These are phyloP conservation scores for Acanthornis magna DNA, from an alignment of 2,797 vertebrate genomes.

Conservation along the genomic window DNA sequence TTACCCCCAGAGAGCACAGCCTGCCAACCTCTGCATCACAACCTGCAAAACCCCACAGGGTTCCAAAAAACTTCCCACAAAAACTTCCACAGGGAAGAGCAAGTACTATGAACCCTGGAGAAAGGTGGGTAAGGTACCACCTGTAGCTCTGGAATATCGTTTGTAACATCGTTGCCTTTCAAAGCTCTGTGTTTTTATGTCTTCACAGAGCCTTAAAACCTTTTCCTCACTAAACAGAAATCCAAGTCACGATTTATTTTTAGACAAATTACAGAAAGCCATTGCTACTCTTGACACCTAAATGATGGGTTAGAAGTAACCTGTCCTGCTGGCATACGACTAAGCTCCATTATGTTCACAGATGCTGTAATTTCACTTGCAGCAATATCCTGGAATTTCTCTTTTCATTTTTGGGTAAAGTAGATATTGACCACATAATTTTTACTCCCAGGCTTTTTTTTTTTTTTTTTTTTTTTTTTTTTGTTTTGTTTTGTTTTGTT, in stretches of 20 bases:
- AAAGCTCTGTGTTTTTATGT: neutral
- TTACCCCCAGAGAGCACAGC: neutral
- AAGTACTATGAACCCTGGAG: neutral
- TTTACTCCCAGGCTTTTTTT: neutral
- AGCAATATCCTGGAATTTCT: neutral
- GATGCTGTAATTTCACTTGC: neutral
- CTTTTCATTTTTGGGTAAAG: neutral
- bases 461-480: neutral
- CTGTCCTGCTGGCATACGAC: neutral
- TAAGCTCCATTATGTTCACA: neutral
- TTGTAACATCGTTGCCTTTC: fast-evolving
- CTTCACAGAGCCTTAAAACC: neutral
- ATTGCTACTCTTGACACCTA: neutral
- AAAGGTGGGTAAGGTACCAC: neutral
- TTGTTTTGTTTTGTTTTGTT: neutral
- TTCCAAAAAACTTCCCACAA: too few species aligned
- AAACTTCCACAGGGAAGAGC: too few species aligned
- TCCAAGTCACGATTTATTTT: neutral
- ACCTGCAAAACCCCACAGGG: too few species aligned
- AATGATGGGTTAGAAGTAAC: neutral
- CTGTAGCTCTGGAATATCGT: fast-evolving
- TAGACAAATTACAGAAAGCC: neutral
- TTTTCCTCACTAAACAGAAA: neutral
- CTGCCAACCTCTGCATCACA: neutral
- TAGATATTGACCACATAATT: neutral